Conservation (phyloP, 2,888 invertebrate genomes). For the Dyspetes luteomarginatus region DNA sequence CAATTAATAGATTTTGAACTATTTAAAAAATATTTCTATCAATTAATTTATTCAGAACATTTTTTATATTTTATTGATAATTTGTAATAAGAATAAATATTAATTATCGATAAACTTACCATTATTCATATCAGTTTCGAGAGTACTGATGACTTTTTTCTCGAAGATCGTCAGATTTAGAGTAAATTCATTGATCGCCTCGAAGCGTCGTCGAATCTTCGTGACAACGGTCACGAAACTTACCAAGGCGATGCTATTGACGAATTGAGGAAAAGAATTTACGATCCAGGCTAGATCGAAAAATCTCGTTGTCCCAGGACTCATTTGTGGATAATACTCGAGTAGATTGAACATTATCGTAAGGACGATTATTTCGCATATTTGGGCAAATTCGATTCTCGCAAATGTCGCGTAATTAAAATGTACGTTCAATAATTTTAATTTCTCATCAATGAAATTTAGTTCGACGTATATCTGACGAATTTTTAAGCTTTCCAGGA, state of each 20-base stretch:
- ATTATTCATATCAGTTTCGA: constrained; percentile 60
- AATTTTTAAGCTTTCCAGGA: constrained; percentile 9
- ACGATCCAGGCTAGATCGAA: constrained; percentile 59
- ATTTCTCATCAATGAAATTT: constrained; percentile 58
- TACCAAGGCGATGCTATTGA: constrained; percentile 58
- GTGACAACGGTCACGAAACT: constrained; percentile 54
- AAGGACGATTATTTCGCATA: constrained; percentile 47
- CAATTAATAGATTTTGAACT: too few species aligned
- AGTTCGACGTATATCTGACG: constrained; percentile 33
- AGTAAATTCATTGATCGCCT: constrained; percentile 62
- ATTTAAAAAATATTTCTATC: too few species aligned
- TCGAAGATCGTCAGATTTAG: constrained; percentile 33
- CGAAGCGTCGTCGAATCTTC: constrained; percentile 60
- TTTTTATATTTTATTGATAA: too few species aligned
- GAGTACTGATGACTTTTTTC: constrained; percentile 37
- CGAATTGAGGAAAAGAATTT: constrained; percentile 60
- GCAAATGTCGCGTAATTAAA: constrained; percentile 50
- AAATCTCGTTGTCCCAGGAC: constrained; percentile 31
- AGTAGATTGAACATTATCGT: constrained; percentile 60
- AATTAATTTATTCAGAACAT: too few species aligned
- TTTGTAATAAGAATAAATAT: not conserved
- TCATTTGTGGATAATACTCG: constrained; percentile 61
- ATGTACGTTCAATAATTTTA: constrained; percentile 55
- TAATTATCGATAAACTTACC: constrained; percentile 46
- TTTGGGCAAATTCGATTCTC: constrained; percentile 45